Conservation (phyloP, 2,797 vertebrate genomes). For the Poecile montanus region DNA sequence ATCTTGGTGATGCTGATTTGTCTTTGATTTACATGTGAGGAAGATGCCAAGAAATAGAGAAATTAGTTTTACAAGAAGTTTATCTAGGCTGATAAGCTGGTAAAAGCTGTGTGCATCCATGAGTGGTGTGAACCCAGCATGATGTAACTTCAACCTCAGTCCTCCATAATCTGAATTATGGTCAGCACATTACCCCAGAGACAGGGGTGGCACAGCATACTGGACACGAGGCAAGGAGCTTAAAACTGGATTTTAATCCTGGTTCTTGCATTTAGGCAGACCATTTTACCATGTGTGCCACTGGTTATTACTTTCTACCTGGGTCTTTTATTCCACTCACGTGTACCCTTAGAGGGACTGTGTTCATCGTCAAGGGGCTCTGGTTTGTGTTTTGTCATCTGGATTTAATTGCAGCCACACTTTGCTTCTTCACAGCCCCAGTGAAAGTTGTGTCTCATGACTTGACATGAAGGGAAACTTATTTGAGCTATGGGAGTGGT, state of each 20-base stretch:
- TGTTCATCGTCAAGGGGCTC: neutral
- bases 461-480: neutral
- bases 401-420: neutral
- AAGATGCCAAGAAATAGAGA: neutral
- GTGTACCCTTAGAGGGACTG: neutral
- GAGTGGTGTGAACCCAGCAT: neutral
- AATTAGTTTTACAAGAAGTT: neutral
- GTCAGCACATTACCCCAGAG: neutral
- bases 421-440: neutral
- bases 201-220: neutral
- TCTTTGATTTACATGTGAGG: neutral
- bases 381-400: neutral
- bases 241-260: neutral
- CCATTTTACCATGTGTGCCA: neutral
- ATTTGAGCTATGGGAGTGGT: neutral
- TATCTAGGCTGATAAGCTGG: neutral
- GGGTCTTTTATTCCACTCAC: rapidly evolving
- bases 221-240: rapidly evolving
- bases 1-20: neutral
- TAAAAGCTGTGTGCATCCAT: neutral
- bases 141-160: neutral
- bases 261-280: neutral
- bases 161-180: neutral
- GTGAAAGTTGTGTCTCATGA: neutral
- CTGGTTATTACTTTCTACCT: neutral